A percentile compares a stretch with the other conserved stretches of the same genome.
Conservation (phyloP, 1,140 invertebrate species). For the Callitettix versicolor region DNA sequence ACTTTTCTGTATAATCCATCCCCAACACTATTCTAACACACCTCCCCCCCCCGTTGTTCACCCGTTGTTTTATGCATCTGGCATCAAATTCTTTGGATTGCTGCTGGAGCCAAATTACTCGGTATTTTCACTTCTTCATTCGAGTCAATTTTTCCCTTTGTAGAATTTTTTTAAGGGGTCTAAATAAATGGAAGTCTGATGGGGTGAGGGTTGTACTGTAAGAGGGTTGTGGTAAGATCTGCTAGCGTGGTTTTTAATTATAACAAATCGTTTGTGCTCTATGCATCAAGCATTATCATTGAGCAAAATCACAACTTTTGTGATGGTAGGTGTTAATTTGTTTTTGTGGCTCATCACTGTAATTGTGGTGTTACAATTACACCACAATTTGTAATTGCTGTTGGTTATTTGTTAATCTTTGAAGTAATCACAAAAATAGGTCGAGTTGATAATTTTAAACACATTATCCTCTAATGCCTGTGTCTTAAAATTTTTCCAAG, state of each 20-base stretch:
- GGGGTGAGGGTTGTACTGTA: slow-evolving; percentile 28
- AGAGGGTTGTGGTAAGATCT: slow-evolving; percentile 27
- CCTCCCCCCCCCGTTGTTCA: slow-evolving; percentile 19
- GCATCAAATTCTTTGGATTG: slow-evolving; percentile 11
- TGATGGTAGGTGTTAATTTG: slow-evolving; percentile 13
- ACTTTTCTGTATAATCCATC: slow-evolving; percentile 21
- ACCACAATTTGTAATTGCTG: background rate
- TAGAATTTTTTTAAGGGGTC: slow-evolving; percentile 23
- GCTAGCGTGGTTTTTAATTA: slow-evolving; percentile 26
- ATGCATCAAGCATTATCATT: slow-evolving; percentile 33
- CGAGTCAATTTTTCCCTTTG: slow-evolving; percentile 8
- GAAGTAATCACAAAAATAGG: too few species aligned
- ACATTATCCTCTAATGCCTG: background rate
- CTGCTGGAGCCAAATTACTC: background rate
- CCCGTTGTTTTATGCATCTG: slow-evolving; percentile 18
- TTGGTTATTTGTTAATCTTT: too few species aligned
- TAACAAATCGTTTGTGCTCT: slow-evolving; percentile 21
- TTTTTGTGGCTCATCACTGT: background rate
- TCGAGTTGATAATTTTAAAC: slow-evolving; percentile 3
- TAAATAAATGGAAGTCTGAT: slow-evolving; percentile 27
- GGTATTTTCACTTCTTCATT: slow-evolving; percentile 16
- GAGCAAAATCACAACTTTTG: slow-evolving; percentile 21
- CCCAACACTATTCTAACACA: slow-evolving; percentile 21
- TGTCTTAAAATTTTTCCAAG: slow-evolving; percentile 10
- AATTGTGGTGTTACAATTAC: background rate